Base-by-base conservation (phyloP, 2,797 vertebrate species). In the Centropyge bicolor region DNA sequence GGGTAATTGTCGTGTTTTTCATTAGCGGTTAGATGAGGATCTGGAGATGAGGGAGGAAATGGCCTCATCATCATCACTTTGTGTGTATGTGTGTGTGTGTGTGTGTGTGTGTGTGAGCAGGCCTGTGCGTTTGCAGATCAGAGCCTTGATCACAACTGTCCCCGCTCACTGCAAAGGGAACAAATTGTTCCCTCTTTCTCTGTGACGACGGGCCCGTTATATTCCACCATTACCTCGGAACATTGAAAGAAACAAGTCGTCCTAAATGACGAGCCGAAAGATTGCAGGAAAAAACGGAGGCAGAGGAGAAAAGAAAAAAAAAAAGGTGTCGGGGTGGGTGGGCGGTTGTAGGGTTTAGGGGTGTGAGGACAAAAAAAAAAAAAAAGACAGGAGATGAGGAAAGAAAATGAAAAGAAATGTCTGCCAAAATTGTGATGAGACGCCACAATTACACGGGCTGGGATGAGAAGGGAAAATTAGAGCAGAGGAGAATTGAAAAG, bases 1-100 rank as follows among this genome's bases (percentile, higher is more conserved):
- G 88, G 92, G 95, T 96, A 95, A 96, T 95, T 95, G 93, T 93
- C 85, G 81, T 94, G 92, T 95, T 95, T 96, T 96, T 96, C 95
- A 95, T 96, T 95, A 95, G 94, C 80, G 82, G 79, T 90, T 90
- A 91, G 93, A 95, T 94, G 94, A 95, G 92, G 92, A 94, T 94
- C 94, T 87, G 91, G 88, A 94, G 93, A 95, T 94, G 94, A 93
- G 93, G 84, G 82, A 91, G 94, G 94, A 95, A 96, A 96, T 95
- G 90, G 95, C 91, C 93, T 94, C 92, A 95, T 95, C 93, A 95
- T 95, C 92, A 93, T 91, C 68, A 72, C 76, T 88, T 78, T 87
- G 81, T 83, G 82, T 72, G 19, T 66, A 14, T 61, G 41, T 73
- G 71, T 67, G 61, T 78, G 59, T 83, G 16, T 83, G 38, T 74